Evolutionary conservation across 2,113 vertebrate species (phyloP).

Genomic region (Clarias magur): DNA sequence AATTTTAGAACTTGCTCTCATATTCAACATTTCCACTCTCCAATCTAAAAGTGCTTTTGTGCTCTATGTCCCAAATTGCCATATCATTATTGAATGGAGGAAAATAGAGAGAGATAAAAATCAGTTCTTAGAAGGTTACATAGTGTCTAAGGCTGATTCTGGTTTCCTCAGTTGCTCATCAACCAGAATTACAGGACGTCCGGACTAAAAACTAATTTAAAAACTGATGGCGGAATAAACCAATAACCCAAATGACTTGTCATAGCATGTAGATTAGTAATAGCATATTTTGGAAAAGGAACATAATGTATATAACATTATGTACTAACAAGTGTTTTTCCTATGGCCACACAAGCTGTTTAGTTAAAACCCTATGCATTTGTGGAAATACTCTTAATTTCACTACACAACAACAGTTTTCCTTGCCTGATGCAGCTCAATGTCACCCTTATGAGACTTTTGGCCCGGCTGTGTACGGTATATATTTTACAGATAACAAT

Average conservation of each 20-base stretch:
- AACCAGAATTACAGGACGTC: constrained; percentile 54
- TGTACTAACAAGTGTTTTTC: neutral
- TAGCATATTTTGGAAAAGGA: neutral
- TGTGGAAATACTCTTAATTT: too few relatives aligned
- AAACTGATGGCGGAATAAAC: neutral
- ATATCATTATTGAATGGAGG: constrained; percentile 70
- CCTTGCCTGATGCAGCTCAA: too few relatives aligned
- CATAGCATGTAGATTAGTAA: neutral
- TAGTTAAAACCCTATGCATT: too few relatives aligned
- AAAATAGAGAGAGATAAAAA: constrained; percentile 72
- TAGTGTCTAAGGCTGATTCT: constrained; percentile 66
- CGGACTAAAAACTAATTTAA: constrained; percentile 47
- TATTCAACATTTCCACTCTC: neutral
- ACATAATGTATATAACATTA: neutral
- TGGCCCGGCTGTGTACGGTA: too few relatives aligned
- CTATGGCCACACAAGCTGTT: too few relatives aligned
- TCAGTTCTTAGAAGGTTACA: constrained; percentile 67
- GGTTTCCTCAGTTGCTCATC: constrained; percentile 65
- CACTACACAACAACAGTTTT: too few relatives aligned
- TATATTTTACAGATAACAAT: neutral
- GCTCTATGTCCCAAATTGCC: constrained; percentile 66
- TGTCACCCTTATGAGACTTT: too few relatives aligned
- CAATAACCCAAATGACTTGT: neutral
- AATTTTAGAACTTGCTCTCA: neutral
- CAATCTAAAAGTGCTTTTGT: constrained; percentile 62